Percentiles rank a stretch among this genome's conserved stretches.
Evolutionary conservation across 2,888 invertebrate genomes (phyloP).

Genomic region (Stratiomys singularior): DNA sequence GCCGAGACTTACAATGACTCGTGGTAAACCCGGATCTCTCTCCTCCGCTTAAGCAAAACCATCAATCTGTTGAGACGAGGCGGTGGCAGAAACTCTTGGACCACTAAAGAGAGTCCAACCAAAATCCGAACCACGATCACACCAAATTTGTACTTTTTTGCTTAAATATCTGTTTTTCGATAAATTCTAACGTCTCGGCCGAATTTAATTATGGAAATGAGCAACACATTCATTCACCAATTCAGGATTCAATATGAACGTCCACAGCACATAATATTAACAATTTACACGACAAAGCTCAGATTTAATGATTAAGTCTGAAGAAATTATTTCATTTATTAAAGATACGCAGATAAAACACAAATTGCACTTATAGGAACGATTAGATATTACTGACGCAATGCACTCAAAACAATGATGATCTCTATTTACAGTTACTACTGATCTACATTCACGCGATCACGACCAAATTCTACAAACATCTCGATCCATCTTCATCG

Average conservation of each 20-base stretch:
- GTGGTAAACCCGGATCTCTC: slow-evolving; percentile 12
- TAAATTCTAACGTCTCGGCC: not conserved
- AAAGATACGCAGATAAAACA: no score
- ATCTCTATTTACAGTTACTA: slow-evolving; percentile 31
- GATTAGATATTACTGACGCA: not conserved
- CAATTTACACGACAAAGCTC: no score
- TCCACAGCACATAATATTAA: no score
- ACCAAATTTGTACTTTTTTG: slow-evolving; percentile 40
- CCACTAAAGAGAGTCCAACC: not conserved
- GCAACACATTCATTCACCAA: not conserved
- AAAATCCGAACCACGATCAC: slow-evolving; percentile 23
- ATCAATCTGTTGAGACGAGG: not conserved
- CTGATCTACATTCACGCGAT: slow-evolving; percentile 4
- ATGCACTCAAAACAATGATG: not conserved
- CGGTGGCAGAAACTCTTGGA: not conserved
- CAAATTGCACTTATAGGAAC: not conserved
- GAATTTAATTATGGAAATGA: not conserved
- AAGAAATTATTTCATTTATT: no score
- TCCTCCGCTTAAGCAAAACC: no score
- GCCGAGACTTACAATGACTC: not conserved
- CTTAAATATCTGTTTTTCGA: slow-evolving; percentile 19
- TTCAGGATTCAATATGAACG: not conserved
- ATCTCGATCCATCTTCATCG: slow-evolving; percentile 9
- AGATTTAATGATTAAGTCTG: no score
- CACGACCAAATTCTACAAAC: not conserved